A percentile compares a stretch with the other conserved stretches of the same genome.
Evolutionary conservation across 2,888 invertebrate genomes (phyloP).

Genomic region (Choreutis nemorana): DNA sequence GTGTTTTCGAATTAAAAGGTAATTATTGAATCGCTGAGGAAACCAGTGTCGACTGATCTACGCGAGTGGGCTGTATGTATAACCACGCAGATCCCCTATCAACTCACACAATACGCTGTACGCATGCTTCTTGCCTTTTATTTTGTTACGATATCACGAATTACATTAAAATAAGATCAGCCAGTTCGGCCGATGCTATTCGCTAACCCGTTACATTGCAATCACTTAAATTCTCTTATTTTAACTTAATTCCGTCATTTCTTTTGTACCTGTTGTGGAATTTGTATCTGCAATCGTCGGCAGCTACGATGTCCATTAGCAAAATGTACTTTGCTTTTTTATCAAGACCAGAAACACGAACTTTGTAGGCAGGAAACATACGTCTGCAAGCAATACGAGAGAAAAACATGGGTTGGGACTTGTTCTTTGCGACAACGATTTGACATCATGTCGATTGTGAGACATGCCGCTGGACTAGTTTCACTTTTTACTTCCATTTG

Average conservation of each 20-base stretch:
- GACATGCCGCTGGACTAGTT: slow-evolving; percentile 52
- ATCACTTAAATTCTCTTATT: slow-evolving; percentile 35
- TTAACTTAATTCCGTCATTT: slow-evolving; percentile 54
- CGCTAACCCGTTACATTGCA: slow-evolving; percentile 22
- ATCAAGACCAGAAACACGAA: slow-evolving; percentile 95
- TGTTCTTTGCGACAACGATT: slow-evolving; percentile 58
- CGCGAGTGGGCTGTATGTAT: too few relatives aligned
- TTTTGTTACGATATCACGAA: slow-evolving; percentile 34
- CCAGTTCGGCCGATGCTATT: slow-evolving; percentile 17
- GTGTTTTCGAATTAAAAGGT: slow-evolving; percentile 9
- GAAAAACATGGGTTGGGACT: slow-evolving; percentile 62
- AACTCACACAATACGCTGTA: slow-evolving; percentile 27
- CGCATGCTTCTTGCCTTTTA: slow-evolving; percentile 76
- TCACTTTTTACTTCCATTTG: slow-evolving; percentile 38
- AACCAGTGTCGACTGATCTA: slow-evolving; percentile 12
- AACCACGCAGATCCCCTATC: slow-evolving; percentile 45
- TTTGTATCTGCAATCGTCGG: slow-evolving; percentile 95
- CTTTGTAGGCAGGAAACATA: slow-evolving; percentile 98
- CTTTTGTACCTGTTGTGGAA: slow-evolving; percentile 87
- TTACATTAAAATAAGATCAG: slow-evolving; percentile 60
- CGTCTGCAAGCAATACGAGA: slow-evolving; percentile 80
- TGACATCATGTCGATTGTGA: slow-evolving; percentile 61
- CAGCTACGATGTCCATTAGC: slow-evolving; percentile 96
- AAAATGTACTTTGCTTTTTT: slow-evolving; percentile 97
- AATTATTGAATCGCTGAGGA: slow-evolving; percentile 11